A percentile compares a stretch with the other conserved stretches of the same genome.
These are phyloP conservation scores for Sarcophaga variegata DNA, from an alignment of 2,888 invertebrate species.

Conservation along the genomic window DNA sequence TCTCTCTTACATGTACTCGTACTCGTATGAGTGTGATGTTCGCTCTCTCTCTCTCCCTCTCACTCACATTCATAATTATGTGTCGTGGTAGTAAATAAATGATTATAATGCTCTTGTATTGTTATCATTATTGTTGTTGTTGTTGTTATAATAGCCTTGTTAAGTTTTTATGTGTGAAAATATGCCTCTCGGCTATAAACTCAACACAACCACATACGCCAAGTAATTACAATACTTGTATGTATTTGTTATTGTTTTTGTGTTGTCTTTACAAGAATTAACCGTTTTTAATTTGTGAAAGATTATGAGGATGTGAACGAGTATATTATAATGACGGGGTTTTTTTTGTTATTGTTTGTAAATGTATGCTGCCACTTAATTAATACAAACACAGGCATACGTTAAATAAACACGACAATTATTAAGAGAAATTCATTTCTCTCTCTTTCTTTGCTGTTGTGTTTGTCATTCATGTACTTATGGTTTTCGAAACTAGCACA, in stretches of 20 bases:
- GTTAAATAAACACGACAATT: conserved; percentile 9
- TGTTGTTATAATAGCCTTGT: conserved; percentile 60
- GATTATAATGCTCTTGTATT: not conserved
- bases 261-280: conserved; percentile 28
- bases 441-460: not conserved
- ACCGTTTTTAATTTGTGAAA: conserved; percentile 40
- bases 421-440: not conserved
- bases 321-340: not conserved
- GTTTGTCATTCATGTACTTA: not conserved
- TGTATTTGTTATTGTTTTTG: conserved; percentile 49
- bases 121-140: conserved; percentile 3
- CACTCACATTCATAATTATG: not conserved
- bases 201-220: not conserved
- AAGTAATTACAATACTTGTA: conserved; percentile 31
- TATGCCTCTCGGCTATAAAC: conserved; percentile 56
- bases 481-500: not conserved
- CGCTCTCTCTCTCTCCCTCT: no score
- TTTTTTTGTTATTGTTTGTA: conserved; percentile 45
- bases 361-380: conserved; percentile 71
- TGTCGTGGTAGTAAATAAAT: conserved; percentile 17
- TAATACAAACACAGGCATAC: conserved; percentile 50
- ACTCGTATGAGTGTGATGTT: not conserved
- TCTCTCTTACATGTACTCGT: not conserved
- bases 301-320: conserved; percentile 32
- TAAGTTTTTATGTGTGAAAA: conserved; percentile 58